Conservation (phyloP, 2,113 vertebrate genomes). For the Eubucco bourcierii region DNA sequence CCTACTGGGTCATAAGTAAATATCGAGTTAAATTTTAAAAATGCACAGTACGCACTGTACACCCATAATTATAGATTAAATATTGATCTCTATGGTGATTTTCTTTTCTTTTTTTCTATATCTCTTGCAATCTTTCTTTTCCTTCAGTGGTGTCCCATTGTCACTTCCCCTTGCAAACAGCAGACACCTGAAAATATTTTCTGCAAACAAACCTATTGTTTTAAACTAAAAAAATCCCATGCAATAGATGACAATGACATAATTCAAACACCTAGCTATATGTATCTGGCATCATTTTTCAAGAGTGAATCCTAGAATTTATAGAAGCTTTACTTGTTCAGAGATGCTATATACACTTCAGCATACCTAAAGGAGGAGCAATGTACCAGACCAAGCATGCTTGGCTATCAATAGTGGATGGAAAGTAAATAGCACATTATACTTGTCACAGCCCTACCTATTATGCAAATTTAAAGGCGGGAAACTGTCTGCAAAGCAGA, state of each 20-base stretch:
- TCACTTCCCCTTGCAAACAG: neutral
- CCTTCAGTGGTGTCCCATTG: neutral
- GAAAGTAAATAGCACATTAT: neutral
- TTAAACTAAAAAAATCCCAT: neutral
- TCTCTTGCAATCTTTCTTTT: slow-evolving; percentile 1
- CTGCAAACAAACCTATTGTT: neutral
- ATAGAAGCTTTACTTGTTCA: neutral
- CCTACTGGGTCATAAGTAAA: slow-evolving; percentile 62
- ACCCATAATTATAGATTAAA: slow-evolving; percentile 62
- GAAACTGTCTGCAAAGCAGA: slow-evolving; percentile 37
- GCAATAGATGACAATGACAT: neutral
- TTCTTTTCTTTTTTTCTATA: slow-evolving; percentile 6
- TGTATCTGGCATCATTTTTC: neutral
- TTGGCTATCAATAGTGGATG: neutral
- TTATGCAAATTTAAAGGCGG: slow-evolving; percentile 36
- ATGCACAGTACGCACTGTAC: slow-evolving; percentile 59
- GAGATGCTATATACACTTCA: neutral
- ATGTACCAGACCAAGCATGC: neutral
- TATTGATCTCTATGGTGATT: slow-evolving; percentile 55
- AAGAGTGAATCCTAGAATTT: neutral
- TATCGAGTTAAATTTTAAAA: slow-evolving; percentile 66
- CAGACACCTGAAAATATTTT: neutral
- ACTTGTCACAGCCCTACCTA: neutral
- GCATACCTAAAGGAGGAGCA: neutral
- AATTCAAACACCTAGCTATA: neutral